Conservation (phyloP, 2,888 invertebrate genomes). For the Oligia strigilis region DNA sequence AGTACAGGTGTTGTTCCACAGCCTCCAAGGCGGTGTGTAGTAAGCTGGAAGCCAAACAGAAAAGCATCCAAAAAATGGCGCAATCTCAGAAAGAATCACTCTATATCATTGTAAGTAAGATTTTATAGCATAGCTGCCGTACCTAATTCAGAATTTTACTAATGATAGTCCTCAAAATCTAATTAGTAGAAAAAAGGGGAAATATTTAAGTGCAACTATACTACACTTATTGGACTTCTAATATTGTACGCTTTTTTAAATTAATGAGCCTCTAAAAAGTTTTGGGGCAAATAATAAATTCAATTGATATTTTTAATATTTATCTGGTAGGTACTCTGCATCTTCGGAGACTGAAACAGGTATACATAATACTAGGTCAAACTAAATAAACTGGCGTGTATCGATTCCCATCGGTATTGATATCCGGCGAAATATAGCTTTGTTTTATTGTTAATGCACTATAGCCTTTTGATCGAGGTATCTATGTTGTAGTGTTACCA, state of each 20-base stretch:
- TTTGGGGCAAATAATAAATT: not conserved
- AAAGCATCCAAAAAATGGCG: constrained; percentile 85
- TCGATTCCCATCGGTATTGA: too few relatives aligned
- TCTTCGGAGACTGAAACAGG: not conserved
- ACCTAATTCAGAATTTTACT: not conserved
- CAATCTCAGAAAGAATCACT: constrained; percentile 90
- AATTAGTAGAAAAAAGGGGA: not conserved
- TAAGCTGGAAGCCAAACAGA: constrained; percentile 85
- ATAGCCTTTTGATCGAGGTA: not conserved
- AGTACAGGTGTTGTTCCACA: constrained; percentile 49
- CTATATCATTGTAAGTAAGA: constrained; percentile 90
- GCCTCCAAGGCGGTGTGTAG: constrained; percentile 85
- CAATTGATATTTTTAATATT: not conserved
- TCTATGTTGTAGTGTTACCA: constrained; percentile 79
- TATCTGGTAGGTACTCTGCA: not conserved
- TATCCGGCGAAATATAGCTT: not conserved
- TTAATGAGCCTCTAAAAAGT: not conserved
- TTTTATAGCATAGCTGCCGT: not conserved
- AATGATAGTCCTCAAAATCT: not conserved
- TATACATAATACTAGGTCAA: not conserved
- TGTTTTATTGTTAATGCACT: not conserved
- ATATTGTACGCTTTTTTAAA: not conserved
- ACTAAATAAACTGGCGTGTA: not conserved
- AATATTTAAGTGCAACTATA: not conserved
- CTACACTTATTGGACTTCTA: not conserved